Conservation (phyloP, 2,797 vertebrate genomes). For the Hippoglossus hippoglossus region DNA sequence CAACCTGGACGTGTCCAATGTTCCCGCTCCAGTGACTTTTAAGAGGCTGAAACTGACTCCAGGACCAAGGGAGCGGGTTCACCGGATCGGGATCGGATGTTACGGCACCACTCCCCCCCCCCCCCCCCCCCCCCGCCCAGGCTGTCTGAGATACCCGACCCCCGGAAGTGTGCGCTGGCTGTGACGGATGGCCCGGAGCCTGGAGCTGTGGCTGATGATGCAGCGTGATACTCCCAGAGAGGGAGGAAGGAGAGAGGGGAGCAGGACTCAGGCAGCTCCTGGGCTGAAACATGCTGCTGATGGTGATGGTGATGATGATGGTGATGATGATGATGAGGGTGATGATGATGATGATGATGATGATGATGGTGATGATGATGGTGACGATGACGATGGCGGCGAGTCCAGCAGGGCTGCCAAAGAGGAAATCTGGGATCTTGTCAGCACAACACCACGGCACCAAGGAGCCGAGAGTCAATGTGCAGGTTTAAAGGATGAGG, state of each 20-base stretch:
- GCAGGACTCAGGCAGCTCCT: slow-evolving; percentile 32
- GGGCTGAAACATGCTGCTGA: slow-evolving; percentile 22
- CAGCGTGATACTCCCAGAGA: slow-evolving; percentile 76
- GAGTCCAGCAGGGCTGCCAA: slow-evolving; percentile 4
- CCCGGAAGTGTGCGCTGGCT: slow-evolving; percentile 60
- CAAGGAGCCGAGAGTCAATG: neutral
- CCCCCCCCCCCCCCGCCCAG: slow-evolving; percentile 23
- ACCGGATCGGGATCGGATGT: slow-evolving; percentile 70
- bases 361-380: no score
- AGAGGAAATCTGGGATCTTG: slow-evolving; percentile 27
- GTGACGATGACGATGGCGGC: no score
- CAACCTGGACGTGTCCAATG: slow-evolving; percentile 30
- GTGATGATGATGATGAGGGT: neutral
- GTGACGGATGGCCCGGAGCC: slow-evolving; percentile 62
- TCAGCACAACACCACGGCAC: slow-evolving; percentile 24
- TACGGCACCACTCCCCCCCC: slow-evolving; percentile 18
- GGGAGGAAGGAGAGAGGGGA: slow-evolving; percentile 26
- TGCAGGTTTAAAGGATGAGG: no score
- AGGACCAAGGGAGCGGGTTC: slow-evolving; percentile 33
- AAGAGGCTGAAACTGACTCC: slow-evolving; percentile 50
- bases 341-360: no score
- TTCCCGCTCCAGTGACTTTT: slow-evolving; percentile 56
- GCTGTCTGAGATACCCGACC: slow-evolving; percentile 72
- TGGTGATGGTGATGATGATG: slow-evolving; percentile 2
- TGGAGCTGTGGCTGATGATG: slow-evolving; percentile 54